Base-by-base conservation (phyloP, 37 sponge, comb jelly and placozoan genomes). In the Agelas oroides region DNA sequence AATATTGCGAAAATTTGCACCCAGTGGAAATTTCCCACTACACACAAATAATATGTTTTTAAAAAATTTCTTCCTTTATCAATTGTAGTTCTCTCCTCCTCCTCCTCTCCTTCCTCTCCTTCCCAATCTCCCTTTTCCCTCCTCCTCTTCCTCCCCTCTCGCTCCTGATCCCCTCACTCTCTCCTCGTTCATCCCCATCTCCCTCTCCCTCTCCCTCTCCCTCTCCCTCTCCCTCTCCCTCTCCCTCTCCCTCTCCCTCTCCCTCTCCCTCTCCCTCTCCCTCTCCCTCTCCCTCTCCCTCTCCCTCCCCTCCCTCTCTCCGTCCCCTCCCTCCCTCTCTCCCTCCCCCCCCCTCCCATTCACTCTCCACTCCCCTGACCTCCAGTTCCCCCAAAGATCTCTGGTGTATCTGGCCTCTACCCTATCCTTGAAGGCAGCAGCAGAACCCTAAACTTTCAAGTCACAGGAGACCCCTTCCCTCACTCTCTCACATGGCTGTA, bases 331-430 rank as follows among this genome's bases (percentile, higher is more conserved):
- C 46, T 8, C 46, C 3, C 46, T 46, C 46, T 8, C 46, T 8
- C 46, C 8, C 46, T 8, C 8, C 46, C 46, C 3, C 46, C 46
- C 46, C 8, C 46, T 12, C 8, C 8, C 46, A 3, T 8, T 12
- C 46, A 3, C 46, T 8, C 8, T 8, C 46, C 46, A 12, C 46
- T 8, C 6, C 46, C 8, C 46, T 46, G 12, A 3, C 62, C 21
- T 59, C 11, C 34, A 76, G 77, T 76, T 13, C 61, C 37, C 11
- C 77, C 77, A 1, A 35, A 18, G 20, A 20, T 76, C 35, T 59
- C 56, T 55, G 77, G 77, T 21, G 25, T 28, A 20, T 34, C 77
- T 60, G 77, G 77, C 24, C 21, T 23, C 5, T 6, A 34, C 18
- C 5, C 35, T 31, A 20, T 76, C 36, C 12, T 33, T 11, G 77